These are phyloP conservation scores for Macrophya alboannulata DNA, from an alignment of 2,888 invertebrate genomes.

Conservation along the genomic window DNA sequence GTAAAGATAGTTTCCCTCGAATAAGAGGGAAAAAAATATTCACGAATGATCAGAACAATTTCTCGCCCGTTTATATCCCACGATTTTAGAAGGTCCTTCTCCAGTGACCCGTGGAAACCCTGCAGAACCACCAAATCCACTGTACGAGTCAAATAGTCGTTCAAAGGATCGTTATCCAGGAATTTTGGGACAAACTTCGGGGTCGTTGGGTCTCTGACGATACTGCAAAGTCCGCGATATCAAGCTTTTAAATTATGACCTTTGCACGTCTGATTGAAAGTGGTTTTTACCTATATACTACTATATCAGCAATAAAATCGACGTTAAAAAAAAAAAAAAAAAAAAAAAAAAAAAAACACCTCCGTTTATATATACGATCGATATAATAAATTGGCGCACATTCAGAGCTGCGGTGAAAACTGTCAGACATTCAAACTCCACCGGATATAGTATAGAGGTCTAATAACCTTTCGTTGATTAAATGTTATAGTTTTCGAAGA, in stretches of 20 bases:
- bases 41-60: background rate
- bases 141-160: slow-evolving; percentile 49
- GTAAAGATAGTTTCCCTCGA: background rate
- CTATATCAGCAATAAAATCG: background rate
- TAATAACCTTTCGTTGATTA: background rate
- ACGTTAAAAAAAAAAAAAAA: background rate
- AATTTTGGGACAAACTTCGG: slow-evolving; percentile 35
- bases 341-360: background rate
- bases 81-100: slow-evolving; percentile 16
- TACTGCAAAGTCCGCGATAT: slow-evolving; percentile 22
- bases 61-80: slow-evolving; percentile 20
- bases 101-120: slow-evolving; percentile 33
- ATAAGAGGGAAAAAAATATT: background rate
- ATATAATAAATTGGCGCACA: background rate
- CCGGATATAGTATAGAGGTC: background rate
- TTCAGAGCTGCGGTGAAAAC: background rate
- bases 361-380: background rate
- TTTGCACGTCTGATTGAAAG: slow-evolving; percentile 4
- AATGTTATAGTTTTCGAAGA: slow-evolving; percentile 6
- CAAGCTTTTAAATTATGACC: slow-evolving; percentile 7
- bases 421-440: background rate
- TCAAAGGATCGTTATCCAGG: slow-evolving; percentile 46
- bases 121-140: background rate
- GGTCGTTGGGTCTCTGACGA: slow-evolving; percentile 13
- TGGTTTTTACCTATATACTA: background rate